A percentile compares a stretch with the other conserved stretches of the same genome.
Conservation (phyloP, 2,113 vertebrate genomes). For the Cryptomyrus ogoouensis region DNA sequence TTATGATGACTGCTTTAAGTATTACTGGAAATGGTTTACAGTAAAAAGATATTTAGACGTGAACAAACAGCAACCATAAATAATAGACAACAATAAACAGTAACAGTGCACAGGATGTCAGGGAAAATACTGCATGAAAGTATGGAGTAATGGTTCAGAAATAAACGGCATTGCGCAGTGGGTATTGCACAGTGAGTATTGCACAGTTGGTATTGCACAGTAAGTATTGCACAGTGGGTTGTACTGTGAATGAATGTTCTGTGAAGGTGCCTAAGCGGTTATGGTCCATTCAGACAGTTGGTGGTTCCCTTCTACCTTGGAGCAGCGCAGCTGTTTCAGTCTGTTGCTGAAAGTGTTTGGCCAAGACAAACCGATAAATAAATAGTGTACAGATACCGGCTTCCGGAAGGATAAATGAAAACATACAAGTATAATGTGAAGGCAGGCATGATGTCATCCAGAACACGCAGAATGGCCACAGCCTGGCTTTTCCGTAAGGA, state of each 20-base stretch:
- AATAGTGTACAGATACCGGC: not conserved
- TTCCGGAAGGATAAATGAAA: not conserved
- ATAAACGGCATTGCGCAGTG: not conserved
- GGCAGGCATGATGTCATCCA: not conserved
- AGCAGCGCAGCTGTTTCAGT: not conserved
- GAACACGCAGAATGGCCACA: not conserved
- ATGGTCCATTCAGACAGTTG: not conserved
- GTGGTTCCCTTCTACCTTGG: not conserved
- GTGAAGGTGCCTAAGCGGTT: not conserved
- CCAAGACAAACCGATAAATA: not conserved
- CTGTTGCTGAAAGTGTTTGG: not conserved
- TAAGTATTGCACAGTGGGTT: not conserved
- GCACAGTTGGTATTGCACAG: not conserved
- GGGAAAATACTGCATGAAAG: not conserved
- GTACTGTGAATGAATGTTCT: not conserved
- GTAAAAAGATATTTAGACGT: not conserved
- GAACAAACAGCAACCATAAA: not conserved
- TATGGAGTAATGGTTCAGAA: not conserved
- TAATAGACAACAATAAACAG: not conserved
- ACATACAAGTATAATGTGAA: not conserved
- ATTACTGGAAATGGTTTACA: not conserved
- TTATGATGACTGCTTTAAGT: not conserved
- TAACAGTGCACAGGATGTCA: not conserved
- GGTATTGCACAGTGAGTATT: not conserved
- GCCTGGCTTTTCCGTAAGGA: not conserved